Evolutionary conservation across 2,113 vertebrate species (phyloP).

Genomic region (Geococcyx californianus): DNA sequence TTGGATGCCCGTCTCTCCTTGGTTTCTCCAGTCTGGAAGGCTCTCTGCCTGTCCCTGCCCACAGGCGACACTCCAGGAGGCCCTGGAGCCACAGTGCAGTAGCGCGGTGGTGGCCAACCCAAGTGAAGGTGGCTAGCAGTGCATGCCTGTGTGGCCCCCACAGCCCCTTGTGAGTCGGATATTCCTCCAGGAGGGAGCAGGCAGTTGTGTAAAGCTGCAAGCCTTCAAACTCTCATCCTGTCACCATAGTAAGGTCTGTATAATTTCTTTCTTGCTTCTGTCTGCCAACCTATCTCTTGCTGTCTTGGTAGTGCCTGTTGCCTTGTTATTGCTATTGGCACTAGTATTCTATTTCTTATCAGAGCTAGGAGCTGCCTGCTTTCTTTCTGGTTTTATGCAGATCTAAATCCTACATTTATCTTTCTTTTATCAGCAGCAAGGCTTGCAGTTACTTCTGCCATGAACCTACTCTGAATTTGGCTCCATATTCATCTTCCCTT

Average conservation of each 20-base stretch:
- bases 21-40: background rate
- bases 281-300: conserved; percentile 45
- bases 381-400: conserved; percentile 36
- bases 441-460: conserved; percentile 11
- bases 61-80: rapidly evolving
- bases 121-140: too few relatives aligned
- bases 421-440: conserved; percentile 35
- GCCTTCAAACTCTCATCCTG: background rate
- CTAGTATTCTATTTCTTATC: conserved; percentile 40
- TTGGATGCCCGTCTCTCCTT: rapidly evolving
- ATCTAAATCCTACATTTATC: conserved; percentile 36
- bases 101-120: background rate
- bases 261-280: conserved; percentile 43
- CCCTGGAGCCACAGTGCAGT: rapidly evolving
- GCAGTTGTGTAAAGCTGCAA: conserved; percentile 2
- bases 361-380: conserved; percentile 29
- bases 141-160: rapidly evolving
- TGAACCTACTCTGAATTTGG: background rate
- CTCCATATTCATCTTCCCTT: background rate
- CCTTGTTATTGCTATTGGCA: conserved; percentile 45
- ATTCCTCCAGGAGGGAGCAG: background rate
- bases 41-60: background rate
- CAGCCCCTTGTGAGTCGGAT: background rate
- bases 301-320: conserved; percentile 65
- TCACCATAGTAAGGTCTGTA: background rate